A percentile compares a stretch with the other conserved stretches of the same genome.
These are phyloP conservation scores for Polydrusus cervinus DNA, from an alignment of 2,888 invertebrate genomes.

Conservation along the genomic window DNA sequence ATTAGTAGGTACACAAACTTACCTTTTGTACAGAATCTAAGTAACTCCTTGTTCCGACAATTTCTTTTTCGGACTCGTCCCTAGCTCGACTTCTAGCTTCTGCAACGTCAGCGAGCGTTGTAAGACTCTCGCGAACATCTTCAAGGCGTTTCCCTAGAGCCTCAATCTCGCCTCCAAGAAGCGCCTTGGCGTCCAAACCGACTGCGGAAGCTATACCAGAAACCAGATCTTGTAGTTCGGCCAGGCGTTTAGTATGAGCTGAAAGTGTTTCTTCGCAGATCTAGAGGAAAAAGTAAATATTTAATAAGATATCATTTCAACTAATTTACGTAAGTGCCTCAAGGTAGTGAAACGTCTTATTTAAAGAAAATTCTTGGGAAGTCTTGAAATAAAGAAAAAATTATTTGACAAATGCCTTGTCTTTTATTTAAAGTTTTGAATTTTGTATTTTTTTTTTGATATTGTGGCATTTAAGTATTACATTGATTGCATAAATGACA, in stretches of 20 bases:
- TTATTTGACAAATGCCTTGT: no score
- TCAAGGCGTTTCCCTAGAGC: slow-evolving; percentile 83
- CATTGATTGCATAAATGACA: no score
- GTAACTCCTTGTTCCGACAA: slow-evolving; percentile 76
- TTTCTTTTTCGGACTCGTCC: slow-evolving; percentile 74
- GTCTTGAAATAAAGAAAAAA: no score
- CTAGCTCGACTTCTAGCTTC: slow-evolving; percentile 78
- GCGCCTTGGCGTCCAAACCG: slow-evolving; percentile 80
- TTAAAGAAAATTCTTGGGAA: no score
- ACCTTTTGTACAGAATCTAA: slow-evolving; percentile 87
- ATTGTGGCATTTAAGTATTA: no score
- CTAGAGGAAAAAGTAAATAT: slow-evolving; percentile 69
- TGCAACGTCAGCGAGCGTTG: slow-evolving; percentile 84
- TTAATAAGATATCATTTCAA: neutral
- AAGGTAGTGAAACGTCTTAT: no score
- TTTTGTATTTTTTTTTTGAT: no score
- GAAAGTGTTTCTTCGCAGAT: slow-evolving; percentile 85
- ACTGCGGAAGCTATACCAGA: slow-evolving; percentile 87
- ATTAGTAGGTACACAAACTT: slow-evolving; percentile 58
- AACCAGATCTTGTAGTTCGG: slow-evolving; percentile 83
- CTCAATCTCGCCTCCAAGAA: slow-evolving; percentile 85
- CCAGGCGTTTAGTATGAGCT: slow-evolving; percentile 79
- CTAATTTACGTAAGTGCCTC: no score
- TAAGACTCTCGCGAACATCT: slow-evolving; percentile 84
- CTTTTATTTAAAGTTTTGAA: no score